These are phyloP conservation scores for Crossocerus cetratus DNA, from an alignment of 2,888 invertebrate genomes.

Conservation along the genomic window DNA sequence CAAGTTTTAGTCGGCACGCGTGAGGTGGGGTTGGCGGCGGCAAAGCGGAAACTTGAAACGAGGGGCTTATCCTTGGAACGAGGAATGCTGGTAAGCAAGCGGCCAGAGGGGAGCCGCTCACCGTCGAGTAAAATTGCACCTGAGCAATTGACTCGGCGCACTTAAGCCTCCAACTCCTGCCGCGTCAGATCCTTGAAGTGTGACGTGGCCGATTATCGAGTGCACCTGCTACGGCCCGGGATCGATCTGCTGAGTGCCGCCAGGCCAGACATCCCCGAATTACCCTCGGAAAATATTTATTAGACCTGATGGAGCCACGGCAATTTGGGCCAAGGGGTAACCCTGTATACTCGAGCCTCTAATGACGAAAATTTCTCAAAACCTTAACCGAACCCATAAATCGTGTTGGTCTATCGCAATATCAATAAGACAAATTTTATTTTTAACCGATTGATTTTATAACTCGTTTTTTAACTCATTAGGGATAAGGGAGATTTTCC, in stretches of 20 bases:
- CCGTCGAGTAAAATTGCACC: conserved; percentile 58
- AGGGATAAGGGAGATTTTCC: too few relatives aligned
- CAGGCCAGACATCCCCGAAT: conserved; percentile 32
- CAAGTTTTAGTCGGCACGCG: conserved; percentile 61
- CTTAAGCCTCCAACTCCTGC: conserved; percentile 37
- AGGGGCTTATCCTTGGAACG: conserved; percentile 12
- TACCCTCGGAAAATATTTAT: conserved; percentile 52
- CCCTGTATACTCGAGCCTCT: neutral
- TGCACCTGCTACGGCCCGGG: conserved; percentile 50
- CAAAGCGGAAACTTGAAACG: conserved; percentile 53
- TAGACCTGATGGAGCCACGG: conserved; percentile 13
- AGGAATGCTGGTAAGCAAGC: conserved; percentile 26
- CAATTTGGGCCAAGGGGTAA: too few relatives aligned
- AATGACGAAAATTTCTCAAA: conserved; percentile 25
- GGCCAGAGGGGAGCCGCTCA: conserved; percentile 22
- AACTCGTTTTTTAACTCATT: too few relatives aligned
- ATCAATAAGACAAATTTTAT: too few relatives aligned
- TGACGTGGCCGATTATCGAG: conserved; percentile 56
- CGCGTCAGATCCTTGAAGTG: conserved; percentile 45
- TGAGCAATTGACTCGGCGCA: conserved; percentile 56
- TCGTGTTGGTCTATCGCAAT: too few relatives aligned
- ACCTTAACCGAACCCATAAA: too few relatives aligned
- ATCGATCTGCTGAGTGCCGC: conserved; percentile 44
- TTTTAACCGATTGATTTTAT: too few relatives aligned
- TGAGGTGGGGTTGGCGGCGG: conserved; percentile 25